Conservation (phyloP, 2,888 invertebrate genomes). For the Cheiracanthium punctorium region DNA sequence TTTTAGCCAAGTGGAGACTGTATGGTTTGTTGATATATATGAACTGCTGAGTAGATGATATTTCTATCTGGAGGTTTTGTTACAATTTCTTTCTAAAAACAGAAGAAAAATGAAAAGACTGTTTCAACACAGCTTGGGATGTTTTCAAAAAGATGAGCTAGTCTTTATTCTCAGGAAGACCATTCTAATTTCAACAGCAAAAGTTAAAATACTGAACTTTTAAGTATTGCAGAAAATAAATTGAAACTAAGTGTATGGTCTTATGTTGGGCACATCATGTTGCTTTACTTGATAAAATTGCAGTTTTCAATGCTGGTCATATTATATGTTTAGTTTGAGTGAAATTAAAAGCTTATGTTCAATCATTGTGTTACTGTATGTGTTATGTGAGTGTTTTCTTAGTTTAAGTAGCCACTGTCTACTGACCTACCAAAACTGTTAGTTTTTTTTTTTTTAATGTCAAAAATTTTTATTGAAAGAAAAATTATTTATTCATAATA, state of each 20-base stretch:
- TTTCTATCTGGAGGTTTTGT: constrained; percentile 16
- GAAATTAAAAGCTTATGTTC: background rate
- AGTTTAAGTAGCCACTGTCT: too few species aligned
- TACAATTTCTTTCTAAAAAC: background rate
- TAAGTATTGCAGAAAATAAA: constrained; percentile 3
- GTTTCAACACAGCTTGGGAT: constrained; percentile 57
- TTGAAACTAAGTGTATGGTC: background rate
- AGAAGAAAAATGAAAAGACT: constrained; percentile 22
- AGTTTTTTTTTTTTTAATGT: too few species aligned
- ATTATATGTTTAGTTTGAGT: background rate
- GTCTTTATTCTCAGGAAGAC: constrained; percentile 65
- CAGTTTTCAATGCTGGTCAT: background rate
- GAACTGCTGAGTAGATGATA: background rate
- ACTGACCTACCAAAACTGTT: too few species aligned
- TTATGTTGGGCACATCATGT: background rate
- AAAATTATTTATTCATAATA: too few species aligned
- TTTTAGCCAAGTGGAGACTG: background rate
- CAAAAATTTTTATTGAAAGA: too few species aligned
- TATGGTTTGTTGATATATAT: constrained; percentile 9
- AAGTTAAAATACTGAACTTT: background rate
- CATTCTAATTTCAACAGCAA: background rate
- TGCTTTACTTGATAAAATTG: background rate
- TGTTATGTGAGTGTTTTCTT: background rate
- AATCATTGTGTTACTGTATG: background rate
- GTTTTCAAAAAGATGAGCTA: constrained; percentile 57